Evolutionary conservation across 2,888 invertebrate species (phyloP), one percentile per base, ranked within the genome.

Genomic region (Cenopis cana): DNA sequence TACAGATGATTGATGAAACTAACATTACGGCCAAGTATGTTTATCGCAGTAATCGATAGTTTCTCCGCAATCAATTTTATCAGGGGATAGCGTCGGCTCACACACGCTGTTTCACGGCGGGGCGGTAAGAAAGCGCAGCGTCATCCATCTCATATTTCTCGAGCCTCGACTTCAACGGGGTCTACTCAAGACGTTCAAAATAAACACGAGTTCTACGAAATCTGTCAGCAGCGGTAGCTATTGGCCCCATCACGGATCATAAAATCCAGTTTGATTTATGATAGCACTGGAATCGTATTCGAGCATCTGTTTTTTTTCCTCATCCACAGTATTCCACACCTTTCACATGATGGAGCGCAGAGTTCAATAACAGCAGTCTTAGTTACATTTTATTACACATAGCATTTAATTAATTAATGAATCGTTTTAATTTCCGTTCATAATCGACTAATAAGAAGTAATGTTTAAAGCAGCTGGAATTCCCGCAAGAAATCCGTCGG

Each of bases 391-490:
- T 67, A 61, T 67, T 50, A 60, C 38, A 67, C 49, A 61, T 50
- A 54, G 38, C 73, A 72, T 75, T 75, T 78, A 79, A 81, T 82
- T 81, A 79, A 67, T 71, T 36, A 81, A 83, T 80, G 75, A 79
- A 75, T 79, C 76, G 79, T 81, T 86, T 88, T 86, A 85, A 88
- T 89, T 89, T 86, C 77, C 82, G 83, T 85, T 86, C 81, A 82
- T 90, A 89, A 91, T 89, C 85, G 88, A 89, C 88, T 89, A 90
- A 90, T 90, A 90, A 88, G 88, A 89, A 89, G 85, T 86, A 90
- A 91, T 90, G 89, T 88, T 89, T 84, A 82, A 85, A 91, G 85
- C 93, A 90, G 91, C 91, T 91, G 91, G 91, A 90, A 88, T 85
- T 88, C 90, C 85, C 86, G 88, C 85, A 89, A 91, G 90, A 89